A percentile compares a stretch with the other conserved stretches of the same genome.
Evolutionary conservation across 2,888 invertebrate genomes (phyloP).

Genomic region (Sminthurides aquaticus): DNA sequence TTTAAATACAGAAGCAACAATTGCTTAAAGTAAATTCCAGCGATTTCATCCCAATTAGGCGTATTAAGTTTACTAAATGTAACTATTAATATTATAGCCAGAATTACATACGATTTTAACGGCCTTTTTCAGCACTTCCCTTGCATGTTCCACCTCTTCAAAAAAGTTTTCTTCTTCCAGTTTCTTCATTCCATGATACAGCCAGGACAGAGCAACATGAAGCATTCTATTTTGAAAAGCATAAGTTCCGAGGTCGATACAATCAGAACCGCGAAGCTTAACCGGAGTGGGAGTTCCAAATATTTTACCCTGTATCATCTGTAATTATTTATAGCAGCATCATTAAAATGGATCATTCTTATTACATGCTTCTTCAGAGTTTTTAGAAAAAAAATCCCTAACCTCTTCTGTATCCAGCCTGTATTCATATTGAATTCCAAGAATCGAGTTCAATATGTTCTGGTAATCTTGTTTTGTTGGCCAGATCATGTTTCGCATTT

Average conservation of each 20-base stretch:
- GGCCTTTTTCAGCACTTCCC: too few species aligned
- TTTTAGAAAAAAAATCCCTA: too few species aligned
- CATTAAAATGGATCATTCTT: not conserved
- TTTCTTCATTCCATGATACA: conserved; percentile 1
- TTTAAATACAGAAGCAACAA: too few species aligned
- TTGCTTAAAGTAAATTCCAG: too few species aligned
- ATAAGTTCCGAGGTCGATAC: conserved; percentile 8
- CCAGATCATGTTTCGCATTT: not conserved
- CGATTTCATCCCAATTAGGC: too few species aligned
- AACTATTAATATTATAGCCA: too few species aligned
- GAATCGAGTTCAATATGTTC: not conserved
- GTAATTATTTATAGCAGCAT: too few species aligned
- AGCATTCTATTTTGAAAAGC: not conserved
- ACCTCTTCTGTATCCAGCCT: conserved; percentile 5
- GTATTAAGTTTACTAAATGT: too few species aligned
- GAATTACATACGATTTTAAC: too few species aligned
- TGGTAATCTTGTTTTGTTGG: conserved; percentile 4
- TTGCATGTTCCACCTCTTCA: too few species aligned
- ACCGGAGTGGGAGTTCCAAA: not conserved
- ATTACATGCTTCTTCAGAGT: not conserved
- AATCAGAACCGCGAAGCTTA: not conserved
- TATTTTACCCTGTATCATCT: conserved; percentile 3
- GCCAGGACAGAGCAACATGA: conserved; percentile 27
- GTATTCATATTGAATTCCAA: conserved; percentile 12
- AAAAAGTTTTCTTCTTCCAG: too few species aligned